Evolutionary conservation across 2,113 vertebrate genomes (phyloP).

Genomic region (Platycercus adscitus): DNA sequence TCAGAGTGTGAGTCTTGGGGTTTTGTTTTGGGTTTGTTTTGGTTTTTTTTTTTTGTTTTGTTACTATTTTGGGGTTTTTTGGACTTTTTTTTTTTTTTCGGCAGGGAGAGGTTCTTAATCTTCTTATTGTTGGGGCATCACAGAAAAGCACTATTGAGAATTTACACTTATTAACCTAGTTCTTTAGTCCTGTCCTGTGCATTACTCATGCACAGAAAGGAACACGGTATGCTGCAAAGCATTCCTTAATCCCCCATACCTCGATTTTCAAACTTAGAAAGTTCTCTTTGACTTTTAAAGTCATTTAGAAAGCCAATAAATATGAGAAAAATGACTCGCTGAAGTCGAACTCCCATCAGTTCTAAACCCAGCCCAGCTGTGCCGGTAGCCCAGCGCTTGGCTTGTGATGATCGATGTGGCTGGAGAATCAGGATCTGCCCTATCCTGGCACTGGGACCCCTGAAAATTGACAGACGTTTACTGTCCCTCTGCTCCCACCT

Average conservation of each 20-base stretch:
- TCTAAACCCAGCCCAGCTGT: not conserved
- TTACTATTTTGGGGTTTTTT: not conserved
- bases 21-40: not conserved
- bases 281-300: not conserved
- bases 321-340: not conserved
- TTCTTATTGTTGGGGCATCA: not conserved
- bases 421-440: rapidly evolving
- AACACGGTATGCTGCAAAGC: not conserved
- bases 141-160: not conserved
- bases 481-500: not conserved
- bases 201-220: not conserved
- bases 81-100: not conserved
- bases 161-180: not conserved
- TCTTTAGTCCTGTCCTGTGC: not conserved
- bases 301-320: not conserved
- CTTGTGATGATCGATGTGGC: not conserved
- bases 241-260: not conserved
- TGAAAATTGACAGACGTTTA: rapidly evolving
- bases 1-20: not conserved
- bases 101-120: too few relatives aligned
- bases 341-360: not conserved
- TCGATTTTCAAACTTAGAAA: not conserved
- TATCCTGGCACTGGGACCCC: not conserved
- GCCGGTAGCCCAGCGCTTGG: rapidly evolving
- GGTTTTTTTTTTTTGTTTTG: not conserved